Conservation (phyloP, 2,113 vertebrate genomes). For the Crypturellus undulatus region DNA sequence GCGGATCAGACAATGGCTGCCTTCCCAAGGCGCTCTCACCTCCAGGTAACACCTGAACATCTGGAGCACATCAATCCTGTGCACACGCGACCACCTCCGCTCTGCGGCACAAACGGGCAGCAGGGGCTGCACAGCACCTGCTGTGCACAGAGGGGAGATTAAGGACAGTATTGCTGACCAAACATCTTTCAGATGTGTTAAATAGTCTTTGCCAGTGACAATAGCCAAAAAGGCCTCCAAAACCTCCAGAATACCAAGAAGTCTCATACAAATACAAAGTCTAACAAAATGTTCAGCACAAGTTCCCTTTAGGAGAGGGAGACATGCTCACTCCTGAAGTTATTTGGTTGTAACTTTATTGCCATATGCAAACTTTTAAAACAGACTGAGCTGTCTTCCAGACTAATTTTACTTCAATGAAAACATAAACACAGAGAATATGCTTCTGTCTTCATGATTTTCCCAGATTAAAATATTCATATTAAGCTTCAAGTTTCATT, state of each 20-base stretch:
- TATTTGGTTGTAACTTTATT: neutral
- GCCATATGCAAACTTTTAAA: neutral
- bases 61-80: neutral
- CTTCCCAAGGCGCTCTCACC: neutral
- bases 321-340: neutral
- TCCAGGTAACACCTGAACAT: neutral
- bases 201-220: neutral
- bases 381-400: neutral
- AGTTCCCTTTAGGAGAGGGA: neutral
- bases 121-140: neutral
- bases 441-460: neutral
- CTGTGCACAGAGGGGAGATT: neutral
- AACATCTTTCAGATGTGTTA: neutral
- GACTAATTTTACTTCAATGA: neutral
- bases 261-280: neutral
- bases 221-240: neutral
- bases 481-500: neutral
- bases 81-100: neutral
- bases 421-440: neutral
- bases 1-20: neutral
- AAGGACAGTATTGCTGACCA: neutral
- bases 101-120: neutral
- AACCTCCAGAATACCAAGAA: neutral
- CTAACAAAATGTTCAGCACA: neutral
- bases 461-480: neutral